Conservation (phyloP, 1,140 invertebrate species). For the Scaptomyza graminum region DNA sequence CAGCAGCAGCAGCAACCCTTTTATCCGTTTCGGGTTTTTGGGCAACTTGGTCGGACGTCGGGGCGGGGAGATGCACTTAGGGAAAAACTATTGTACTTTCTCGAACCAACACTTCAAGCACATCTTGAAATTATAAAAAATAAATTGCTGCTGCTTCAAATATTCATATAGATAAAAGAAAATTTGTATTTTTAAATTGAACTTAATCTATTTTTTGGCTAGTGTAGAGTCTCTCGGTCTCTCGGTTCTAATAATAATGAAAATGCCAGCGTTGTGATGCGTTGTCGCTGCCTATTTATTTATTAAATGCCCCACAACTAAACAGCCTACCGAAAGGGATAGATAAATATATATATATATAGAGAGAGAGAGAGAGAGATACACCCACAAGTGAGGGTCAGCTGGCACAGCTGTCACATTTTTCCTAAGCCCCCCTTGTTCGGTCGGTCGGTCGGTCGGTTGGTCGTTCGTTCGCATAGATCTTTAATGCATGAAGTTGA, state of each 20-base stretch:
- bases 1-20: conserved; percentile 73
- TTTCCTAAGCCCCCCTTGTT: conserved; percentile 49
- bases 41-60: conserved; percentile 4
- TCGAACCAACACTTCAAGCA: background rate
- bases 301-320: conserved; percentile 60
- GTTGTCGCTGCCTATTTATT: conserved; percentile 68
- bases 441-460: background rate
- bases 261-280: conserved; percentile 50
- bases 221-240: background rate
- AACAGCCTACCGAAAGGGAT: conserved; percentile 3
- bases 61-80: background rate
- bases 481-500: conserved; percentile 50
- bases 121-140: too few relatives aligned
- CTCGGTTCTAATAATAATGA: conserved; percentile 52
- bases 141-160: too few relatives aligned
- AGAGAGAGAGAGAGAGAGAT: background rate
- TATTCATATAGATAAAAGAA: too few relatives aligned
- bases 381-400: conserved; percentile 54
- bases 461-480: conserved; percentile 13
- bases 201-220: background rate
- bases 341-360: background rate
- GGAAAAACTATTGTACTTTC: background rate
- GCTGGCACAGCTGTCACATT: conserved; percentile 78
- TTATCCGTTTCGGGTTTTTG: conserved; percentile 13
- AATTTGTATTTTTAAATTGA: too few relatives aligned